phyloP scores from a whole-genome alignment of 2,888 invertebrate species.

The Dastarcus helophoroides region DNA sequence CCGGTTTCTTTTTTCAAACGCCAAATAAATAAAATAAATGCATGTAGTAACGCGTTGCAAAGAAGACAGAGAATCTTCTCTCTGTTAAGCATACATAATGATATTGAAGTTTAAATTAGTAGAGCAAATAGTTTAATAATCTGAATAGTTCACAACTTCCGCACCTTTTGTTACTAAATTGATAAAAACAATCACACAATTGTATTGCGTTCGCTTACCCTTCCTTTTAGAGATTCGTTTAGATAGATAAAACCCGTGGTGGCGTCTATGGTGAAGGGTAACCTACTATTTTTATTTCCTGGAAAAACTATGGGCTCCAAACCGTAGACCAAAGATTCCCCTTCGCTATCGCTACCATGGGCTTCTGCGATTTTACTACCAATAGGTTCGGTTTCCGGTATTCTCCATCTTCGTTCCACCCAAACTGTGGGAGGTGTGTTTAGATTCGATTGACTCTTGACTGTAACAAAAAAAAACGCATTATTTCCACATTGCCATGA shows the following conservation, averaged over 20 bases:
- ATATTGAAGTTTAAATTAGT: too few species aligned
- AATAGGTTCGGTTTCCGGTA: conserved; percentile 58
- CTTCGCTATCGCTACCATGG: conserved; percentile 53
- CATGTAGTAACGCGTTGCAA: too few species aligned
- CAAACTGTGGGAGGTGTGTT: conserved; percentile 47
- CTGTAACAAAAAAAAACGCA: conserved; percentile 15
- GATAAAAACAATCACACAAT: too few species aligned
- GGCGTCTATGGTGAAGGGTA: conserved; percentile 68
- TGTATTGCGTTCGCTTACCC: too few species aligned
- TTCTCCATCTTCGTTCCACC: conserved; percentile 64
- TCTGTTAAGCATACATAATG: too few species aligned
- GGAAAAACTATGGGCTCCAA: conserved; percentile 45
- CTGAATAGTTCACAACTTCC: too few species aligned
- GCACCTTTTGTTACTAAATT: too few species aligned
- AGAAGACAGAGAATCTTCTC: too few species aligned
- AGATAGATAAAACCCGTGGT: conserved; percentile 65
- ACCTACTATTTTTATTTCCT: conserved; percentile 30
- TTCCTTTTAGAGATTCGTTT: conserved; percentile 63
- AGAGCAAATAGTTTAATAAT: too few species aligned
- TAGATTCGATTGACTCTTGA: conserved; percentile 18
- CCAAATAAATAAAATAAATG: too few species aligned
- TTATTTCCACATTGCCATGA: too few species aligned
- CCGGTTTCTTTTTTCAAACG: too few species aligned
- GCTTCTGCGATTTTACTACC: conserved; percentile 54
- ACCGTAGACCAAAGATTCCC: conserved; percentile 53